Evolutionary conservation across 37 sponge, comb jelly and placozoan genomes (phyloP).

Genomic region (Aphrocallistes beatrix): DNA sequence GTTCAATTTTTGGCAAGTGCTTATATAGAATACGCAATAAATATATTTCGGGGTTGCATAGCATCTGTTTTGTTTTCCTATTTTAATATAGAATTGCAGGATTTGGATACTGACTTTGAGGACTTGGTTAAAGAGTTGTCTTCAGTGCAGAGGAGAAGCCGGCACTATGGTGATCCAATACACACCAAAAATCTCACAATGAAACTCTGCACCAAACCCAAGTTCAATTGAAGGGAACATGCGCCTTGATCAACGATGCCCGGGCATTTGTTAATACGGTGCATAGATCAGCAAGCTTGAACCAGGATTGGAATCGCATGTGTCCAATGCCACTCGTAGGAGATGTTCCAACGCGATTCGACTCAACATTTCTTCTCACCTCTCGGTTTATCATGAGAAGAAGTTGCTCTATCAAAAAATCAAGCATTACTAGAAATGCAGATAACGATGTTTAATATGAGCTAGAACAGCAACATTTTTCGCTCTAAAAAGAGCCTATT

Average conservation of each 20-base stretch:
- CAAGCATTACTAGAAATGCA: too few species aligned
- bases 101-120: not conserved
- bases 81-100: not conserved
- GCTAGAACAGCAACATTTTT: too few species aligned
- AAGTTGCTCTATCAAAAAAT: too few species aligned
- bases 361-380: not conserved
- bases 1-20: too few species aligned
- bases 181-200: not conserved
- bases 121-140: not conserved
- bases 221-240: not conserved
- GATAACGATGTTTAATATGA: too few species aligned
- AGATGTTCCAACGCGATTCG: not conserved
- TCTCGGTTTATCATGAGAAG: not conserved
- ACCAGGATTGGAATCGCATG: not conserved
- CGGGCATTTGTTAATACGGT: not conserved
- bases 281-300: not conserved
- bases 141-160: not conserved
- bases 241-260: not conserved
- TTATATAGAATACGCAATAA: too few species aligned
- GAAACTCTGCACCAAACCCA: not conserved
- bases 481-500: too few species aligned
- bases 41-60: too few species aligned
- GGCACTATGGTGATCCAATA: not conserved
- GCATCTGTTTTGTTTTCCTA: too few species aligned
- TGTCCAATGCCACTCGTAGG: not conserved